Base-by-base conservation (phyloP, 2,113 vertebrate genomes). In the cat (Felis catus) region DNA sequence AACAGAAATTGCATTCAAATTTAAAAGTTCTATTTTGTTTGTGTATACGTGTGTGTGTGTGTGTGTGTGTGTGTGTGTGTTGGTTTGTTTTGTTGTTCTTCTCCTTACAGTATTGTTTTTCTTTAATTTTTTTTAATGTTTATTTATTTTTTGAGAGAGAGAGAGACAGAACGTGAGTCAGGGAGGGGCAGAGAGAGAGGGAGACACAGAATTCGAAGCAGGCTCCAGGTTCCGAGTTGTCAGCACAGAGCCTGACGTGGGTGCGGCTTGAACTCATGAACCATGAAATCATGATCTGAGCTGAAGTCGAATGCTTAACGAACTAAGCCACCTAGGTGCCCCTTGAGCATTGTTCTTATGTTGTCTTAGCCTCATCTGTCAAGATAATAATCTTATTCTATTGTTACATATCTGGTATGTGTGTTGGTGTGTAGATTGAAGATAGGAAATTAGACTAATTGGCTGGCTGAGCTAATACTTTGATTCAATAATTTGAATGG, bases 81-180 rank as follows among this genome's bases (percentile, higher is more conserved):
- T 65, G 29, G 29, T 66, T 70, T 81, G 10, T 29, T 71, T 87
- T 41, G 10, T 89, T 70, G 29, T 41, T 4, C 13, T 83, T 74
- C 25, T 66, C 33, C 90, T 83, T 68, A 53, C 23, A 90, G 83
- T n/a, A 55, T 91, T 93, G 48, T 81, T 80, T 8, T 78, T 29
- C 45, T 45, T 45, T 45, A 45, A 45, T 45, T 45, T 45, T 45
- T 45, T 1, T 45, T 45, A 45, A 45, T 45, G 45, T 45, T 45
- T 45, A 45, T 45, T 45, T 45, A 45, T 45, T 45, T 45, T 45
- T 45, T 45, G 45, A 45, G 45, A 45, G 45, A 45, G 45, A 45
- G 0, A 45, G 45, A 45, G 45, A 9, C 45, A 45, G 45, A 45
- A 45, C 45, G 45, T 9, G 45, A 45, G 45, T 45, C 45, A 45